Evolutionary conservation across 2,888 invertebrate genomes (phyloP), one percentile per base, ranked within the genome.

Genomic region (Synergus gifuensis): DNA sequence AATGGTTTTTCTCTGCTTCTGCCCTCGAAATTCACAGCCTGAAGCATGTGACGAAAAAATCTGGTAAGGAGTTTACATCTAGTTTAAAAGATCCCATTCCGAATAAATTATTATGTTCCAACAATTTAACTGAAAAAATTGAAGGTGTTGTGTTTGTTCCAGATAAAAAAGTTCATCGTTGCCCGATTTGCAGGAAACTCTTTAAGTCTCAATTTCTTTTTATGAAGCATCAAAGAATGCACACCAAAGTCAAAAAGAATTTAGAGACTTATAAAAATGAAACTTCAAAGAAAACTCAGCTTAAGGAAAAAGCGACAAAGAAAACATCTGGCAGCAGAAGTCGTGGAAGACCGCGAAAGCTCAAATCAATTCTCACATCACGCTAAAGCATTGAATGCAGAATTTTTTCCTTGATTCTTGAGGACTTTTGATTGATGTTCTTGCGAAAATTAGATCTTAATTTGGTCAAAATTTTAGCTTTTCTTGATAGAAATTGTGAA

Each of bases 21-120:
- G 84, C 87, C 5, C 77, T 91, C 2, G 81, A 85, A 1, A 86
- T 88, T 4, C 92, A 92, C 85, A 87, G 85, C 78, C 84, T 92
- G 16, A 89, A 90, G 66, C 92, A 92, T 80, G 87, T 87, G 22
- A 91, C 90, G 80, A 90, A 89, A 66, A 91, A 89, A 86, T 87
- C 90, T 77, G 90, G 92, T 91, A 86, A 82, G 81, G 85, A n/a
- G 58, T 49, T 64, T 69, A 36, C 49, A 18, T 62, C 12, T 78
- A 69, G n/a, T 40, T 62, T 69, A 12, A 5, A 11, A 44, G 3
- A 40, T n/a, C 12, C 7, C 8, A 4, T 69, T 28, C 3, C 44
- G 16, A 18, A 14, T 12, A n/a, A 40, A 54, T 36, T 28, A 54
- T 54, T 18, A 18, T 18, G 3, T 2, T n/a, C 9, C 4, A 54